These are phyloP conservation scores for Pseudomyrmex flavicornis DNA, from an alignment of 1,140 invertebrate genomes.

Conservation along the genomic window DNA sequence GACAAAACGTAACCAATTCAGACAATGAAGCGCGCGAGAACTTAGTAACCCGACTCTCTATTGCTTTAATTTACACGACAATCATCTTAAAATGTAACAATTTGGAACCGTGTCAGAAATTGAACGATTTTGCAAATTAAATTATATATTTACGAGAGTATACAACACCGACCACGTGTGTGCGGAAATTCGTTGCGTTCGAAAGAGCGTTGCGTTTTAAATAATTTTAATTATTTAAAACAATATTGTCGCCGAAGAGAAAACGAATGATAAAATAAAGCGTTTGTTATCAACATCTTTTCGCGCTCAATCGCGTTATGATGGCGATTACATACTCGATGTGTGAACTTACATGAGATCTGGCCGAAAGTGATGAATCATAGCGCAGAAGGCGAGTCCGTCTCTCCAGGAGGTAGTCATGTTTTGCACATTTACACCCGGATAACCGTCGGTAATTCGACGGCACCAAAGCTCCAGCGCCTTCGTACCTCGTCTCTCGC, in stretches of 20 bases:
- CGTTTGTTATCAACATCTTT: slow-evolving; percentile 23
- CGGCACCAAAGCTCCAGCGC: slow-evolving; percentile 95
- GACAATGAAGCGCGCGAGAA: neutral
- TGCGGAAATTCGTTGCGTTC: neutral
- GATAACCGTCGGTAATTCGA: slow-evolving; percentile 94
- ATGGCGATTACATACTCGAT: slow-evolving; percentile 27
- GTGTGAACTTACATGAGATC: slow-evolving; percentile 95
- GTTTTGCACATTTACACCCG: slow-evolving; percentile 94
- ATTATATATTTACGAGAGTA: slow-evolving; percentile 13
- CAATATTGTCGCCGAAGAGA: neutral
- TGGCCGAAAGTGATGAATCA: slow-evolving; percentile 97
- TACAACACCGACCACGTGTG: neutral
- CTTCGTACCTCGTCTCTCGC: slow-evolving; percentile 93
- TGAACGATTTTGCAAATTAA: slow-evolving; percentile 2
- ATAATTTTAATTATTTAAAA: too few relatives aligned
- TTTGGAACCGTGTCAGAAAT: slow-evolving; percentile 24
- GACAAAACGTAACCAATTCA: neutral
- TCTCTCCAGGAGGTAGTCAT: slow-evolving; percentile 97
- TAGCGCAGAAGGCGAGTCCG: slow-evolving; percentile 97
- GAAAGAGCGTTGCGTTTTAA: neutral
- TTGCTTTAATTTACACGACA: slow-evolving; percentile 34
- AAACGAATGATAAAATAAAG: slow-evolving; percentile 4
- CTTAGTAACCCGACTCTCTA: neutral
- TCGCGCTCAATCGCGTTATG: slow-evolving; percentile 15
- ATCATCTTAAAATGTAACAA: slow-evolving; percentile 45